phyloP scores from a whole-genome alignment of 2,113 vertebrate genomes.

The Epinephelus lanceolatus region DNA sequence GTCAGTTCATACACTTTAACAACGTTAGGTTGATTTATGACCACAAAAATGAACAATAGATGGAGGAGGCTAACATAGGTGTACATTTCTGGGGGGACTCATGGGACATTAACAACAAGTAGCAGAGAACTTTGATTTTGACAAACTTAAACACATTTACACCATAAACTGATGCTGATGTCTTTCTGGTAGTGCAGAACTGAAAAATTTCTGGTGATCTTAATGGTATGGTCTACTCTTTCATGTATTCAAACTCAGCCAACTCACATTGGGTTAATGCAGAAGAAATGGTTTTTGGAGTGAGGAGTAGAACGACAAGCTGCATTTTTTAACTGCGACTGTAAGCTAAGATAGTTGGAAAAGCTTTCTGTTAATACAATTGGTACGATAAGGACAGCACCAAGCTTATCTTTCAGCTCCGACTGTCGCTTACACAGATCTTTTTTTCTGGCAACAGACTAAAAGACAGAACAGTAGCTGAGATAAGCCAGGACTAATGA shows the following conservation, averaged over 20 bases:
- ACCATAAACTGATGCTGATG: no score
- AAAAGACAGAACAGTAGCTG: neutral
- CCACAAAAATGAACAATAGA: neutral
- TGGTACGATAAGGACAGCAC: neutral
- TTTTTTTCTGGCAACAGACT: slow-evolving; percentile 4
- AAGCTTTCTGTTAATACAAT: neutral
- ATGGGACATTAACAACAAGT: no score
- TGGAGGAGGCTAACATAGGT: neutral
- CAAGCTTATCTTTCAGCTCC: neutral
- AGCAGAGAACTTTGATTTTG: no score
- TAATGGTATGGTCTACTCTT: neutral
- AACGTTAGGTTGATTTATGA: neutral
- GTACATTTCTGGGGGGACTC: no score
- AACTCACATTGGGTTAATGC: neutral
- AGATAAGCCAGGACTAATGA: neutral
- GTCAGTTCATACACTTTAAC: neutral
- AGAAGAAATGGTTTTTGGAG: neutral
- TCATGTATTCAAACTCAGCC: no score
- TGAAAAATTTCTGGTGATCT: neutral
- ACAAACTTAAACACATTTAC: no score
- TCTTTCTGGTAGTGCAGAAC: no score
- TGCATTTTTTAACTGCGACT: neutral
- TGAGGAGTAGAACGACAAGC: neutral
- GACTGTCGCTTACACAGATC: neutral
- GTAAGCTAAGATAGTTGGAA: neutral